phyloP scores from a whole-genome alignment of 2,888 invertebrate genomes.

The Leptinotarsa juncta region DNA sequence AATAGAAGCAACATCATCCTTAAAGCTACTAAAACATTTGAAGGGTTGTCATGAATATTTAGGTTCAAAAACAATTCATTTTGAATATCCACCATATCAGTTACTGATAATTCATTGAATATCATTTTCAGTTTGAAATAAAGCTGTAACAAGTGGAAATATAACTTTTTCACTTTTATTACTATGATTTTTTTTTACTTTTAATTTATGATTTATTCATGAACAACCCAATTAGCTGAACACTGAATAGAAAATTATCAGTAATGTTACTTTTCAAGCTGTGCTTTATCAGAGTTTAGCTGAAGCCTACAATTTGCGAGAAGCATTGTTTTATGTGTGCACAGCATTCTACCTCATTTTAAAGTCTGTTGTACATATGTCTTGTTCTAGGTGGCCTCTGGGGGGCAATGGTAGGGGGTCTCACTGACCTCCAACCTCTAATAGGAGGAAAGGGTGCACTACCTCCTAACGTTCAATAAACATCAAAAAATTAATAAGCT shows the following conservation, averaged over 20 bases:
- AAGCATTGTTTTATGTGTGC: slow-evolving; percentile 32
- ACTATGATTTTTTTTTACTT: neutral
- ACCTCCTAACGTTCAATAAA: slow-evolving; percentile 53
- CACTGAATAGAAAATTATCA: slow-evolving; percentile 10
- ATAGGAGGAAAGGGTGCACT: slow-evolving; percentile 60
- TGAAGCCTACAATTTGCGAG: slow-evolving; percentile 19
- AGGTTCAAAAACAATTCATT: neutral
- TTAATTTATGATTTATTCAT: neutral
- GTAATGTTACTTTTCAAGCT: slow-evolving; percentile 19
- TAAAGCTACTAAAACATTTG: neutral
- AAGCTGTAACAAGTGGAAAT: no score
- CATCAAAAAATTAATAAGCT: slow-evolving; percentile 22
- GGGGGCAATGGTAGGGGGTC: slow-evolving; percentile 68
- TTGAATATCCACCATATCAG: neutral
- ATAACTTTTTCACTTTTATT: neutral
- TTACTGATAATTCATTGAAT: neutral
- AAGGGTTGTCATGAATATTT: neutral
- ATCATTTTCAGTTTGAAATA: no score
- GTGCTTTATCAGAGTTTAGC: slow-evolving; percentile 23
- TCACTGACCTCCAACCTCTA: slow-evolving; percentile 70
- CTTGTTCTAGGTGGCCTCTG: slow-evolving; percentile 73
- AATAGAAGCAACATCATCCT: neutral
- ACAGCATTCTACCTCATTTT: slow-evolving; percentile 55
- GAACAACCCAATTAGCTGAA: slow-evolving; percentile 19
- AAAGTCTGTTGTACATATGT: slow-evolving; percentile 63